Evolutionary conservation across 2,797 vertebrate species (phyloP).

Genomic region (Aulostomus chinensis): DNA sequence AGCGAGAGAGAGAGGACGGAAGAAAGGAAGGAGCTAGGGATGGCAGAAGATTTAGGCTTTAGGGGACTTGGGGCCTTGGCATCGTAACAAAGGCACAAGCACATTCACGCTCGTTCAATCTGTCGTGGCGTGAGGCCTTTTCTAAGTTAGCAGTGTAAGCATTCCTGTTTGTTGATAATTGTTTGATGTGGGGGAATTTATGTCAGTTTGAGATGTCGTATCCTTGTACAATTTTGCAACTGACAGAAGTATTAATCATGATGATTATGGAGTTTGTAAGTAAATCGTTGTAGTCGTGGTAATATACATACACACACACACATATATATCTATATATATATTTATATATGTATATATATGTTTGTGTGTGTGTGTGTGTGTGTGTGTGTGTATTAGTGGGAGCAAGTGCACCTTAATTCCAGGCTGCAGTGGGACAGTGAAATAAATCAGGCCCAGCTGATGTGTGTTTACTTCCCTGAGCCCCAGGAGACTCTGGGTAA

Average conservation of each 20-base stretch:
- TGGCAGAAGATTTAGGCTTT: constrained; percentile 48
- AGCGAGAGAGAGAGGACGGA: constrained; percentile 18
- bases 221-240: neutral
- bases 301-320: too few species aligned
- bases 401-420: constrained; percentile 61
- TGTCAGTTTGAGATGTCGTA: constrained; percentile 17
- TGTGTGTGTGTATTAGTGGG: neutral
- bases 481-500: constrained; percentile 78
- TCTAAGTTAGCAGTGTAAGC: constrained; percentile 29
- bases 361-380: constrained; percentile 8
- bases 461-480: constrained; percentile 77
- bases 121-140: constrained; percentile 34
- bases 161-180: constrained; percentile 8
- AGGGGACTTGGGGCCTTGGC: constrained; percentile 60
- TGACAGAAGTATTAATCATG: too few species aligned
- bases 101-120: constrained; percentile 23
- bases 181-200: constrained; percentile 38
- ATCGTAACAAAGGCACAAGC: constrained; percentile 62
- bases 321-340: too few species aligned
- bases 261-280: too few species aligned
- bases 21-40: constrained; percentile 47
- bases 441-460: constrained; percentile 82
- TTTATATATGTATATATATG: too few species aligned
- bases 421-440: constrained; percentile 78
- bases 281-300: too few species aligned